Conservation (phyloP, 2,797 vertebrate species). For the Phylloscopus collybita region DNA sequence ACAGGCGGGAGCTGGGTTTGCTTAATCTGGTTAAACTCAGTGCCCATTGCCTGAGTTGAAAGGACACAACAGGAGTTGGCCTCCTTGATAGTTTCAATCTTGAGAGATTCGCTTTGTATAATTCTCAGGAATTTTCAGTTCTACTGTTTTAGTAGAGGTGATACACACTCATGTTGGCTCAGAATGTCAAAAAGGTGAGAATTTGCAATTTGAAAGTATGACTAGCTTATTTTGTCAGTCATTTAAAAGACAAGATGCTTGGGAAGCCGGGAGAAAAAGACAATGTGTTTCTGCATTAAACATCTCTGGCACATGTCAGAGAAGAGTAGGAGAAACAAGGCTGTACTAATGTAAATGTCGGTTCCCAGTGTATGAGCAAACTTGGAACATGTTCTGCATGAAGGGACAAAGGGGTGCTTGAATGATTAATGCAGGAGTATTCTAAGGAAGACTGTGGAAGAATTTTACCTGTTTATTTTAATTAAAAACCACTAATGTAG, state of each 20-base stretch:
- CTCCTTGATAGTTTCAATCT: not conserved
- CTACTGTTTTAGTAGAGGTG: not conserved
- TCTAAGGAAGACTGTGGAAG: not conserved
- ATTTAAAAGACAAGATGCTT: not conserved
- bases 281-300: not conserved
- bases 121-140: not conserved
- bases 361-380: not conserved
- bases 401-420: rapidly evolving
- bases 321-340: not conserved
- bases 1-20: rapidly evolving
- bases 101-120: not conserved
- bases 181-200: not conserved
- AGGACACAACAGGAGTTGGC: not conserved
- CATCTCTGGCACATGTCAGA: not conserved
- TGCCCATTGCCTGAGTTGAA: not conserved
- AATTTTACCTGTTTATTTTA: not conserved
- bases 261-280: not conserved
- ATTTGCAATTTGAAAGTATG: not conserved
- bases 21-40: not conserved
- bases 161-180: rapidly evolving
- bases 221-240: not conserved
- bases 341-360: not conserved
- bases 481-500: not conserved
- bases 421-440: not conserved
- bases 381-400: not conserved